Base-by-base conservation (phyloP, 2,113 vertebrate species). In the Brachyhypopomus gauderio region DNA sequence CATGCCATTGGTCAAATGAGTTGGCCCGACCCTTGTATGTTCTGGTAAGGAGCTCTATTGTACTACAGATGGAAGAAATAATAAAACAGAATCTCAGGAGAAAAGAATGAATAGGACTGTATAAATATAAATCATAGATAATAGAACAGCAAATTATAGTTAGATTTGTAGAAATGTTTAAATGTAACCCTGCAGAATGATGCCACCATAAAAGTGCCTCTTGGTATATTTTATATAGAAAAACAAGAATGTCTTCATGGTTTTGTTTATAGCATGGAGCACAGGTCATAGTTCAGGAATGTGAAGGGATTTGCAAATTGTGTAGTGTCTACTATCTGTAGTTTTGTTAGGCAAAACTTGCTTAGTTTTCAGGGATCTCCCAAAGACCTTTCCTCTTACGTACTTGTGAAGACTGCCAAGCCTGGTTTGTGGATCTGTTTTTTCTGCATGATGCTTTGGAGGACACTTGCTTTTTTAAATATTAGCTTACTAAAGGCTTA, bases 371-470 rank as follows among this genome's bases (percentile, higher is more conserved):
- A 89, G 79, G 84, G 85, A 91, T 83, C 88, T 89, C 83, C 85
- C 85, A 88, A 83, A 87, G 84, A 86, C 88, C 77, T 71, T 45
- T 86, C 41, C 25, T 41, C 76, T 91, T 88, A 86, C 80, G 92
- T 89, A 90, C 89, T 86, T 81, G 91, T 91, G 91, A 95, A 96
- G 95, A 96, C 95, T 96, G 95, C 95, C 92, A 96, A 96, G 88
- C 95, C 95, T 95, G 95, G 90, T 91, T 89, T 91, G 90, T 84
- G 72, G 90, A 85, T 91, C 93, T 92, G 93, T 92, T 90, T 91
- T 92, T 92, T 89, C 93, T 95, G 95, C 95, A 96, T 96, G 95
- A 92, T 88, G 93, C 92, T 92, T 93, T 89, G 84, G 76, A 75
- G 86, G 90, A 93, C 91, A 91, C 92, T 93, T 88, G 93, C 93